phyloP scores from a whole-genome alignment of 2,888 invertebrate species.

The Cyclophora punctaria region DNA sequence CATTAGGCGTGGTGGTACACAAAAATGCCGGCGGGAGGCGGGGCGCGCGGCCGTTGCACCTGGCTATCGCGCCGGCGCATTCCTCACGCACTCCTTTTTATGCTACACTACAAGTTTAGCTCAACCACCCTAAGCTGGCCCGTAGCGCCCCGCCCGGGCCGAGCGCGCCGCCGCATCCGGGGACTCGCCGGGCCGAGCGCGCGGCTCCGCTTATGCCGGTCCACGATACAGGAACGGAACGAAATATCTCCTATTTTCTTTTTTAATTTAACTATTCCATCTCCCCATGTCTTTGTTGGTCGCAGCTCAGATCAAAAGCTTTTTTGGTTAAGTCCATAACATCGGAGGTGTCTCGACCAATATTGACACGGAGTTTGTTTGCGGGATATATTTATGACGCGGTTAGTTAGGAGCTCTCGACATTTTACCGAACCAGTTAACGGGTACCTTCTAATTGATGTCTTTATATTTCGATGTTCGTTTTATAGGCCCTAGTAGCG shows the following conservation, averaged over 20 bases:
- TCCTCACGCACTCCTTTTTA: slow-evolving; percentile 73
- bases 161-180: slow-evolving; percentile 34
- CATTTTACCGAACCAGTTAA: slow-evolving; percentile 44
- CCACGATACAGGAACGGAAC: slow-evolving; percentile 42
- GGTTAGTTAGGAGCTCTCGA: slow-evolving; percentile 39
- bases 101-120: slow-evolving; percentile 56
- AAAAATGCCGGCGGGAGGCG: slow-evolving; percentile 64
- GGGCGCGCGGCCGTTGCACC: slow-evolving; percentile 69
- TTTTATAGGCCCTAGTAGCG: slow-evolving; percentile 1
- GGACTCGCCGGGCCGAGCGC: slow-evolving; percentile 29
- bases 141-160: slow-evolving; percentile 24
- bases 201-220: slow-evolving; percentile 33
- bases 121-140: slow-evolving; percentile 47
- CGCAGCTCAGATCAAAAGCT: slow-evolving; percentile 41
- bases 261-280: slow-evolving; percentile 52
- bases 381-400: slow-evolving; percentile 47
- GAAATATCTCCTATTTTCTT: slow-evolving; percentile 47
- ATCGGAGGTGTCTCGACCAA: slow-evolving; percentile 37
- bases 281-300: slow-evolving; percentile 46
- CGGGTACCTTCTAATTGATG: slow-evolving; percentile 41
- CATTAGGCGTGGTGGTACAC: slow-evolving; percentile 53
- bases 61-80: slow-evolving; percentile 63
- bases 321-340: slow-evolving; percentile 31
- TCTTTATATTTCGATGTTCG: slow-evolving; percentile 16
- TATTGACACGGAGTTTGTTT: slow-evolving; percentile 46